A percentile compares a stretch with the other conserved stretches of the same genome.
Evolutionary conservation across 2,888 invertebrate genomes (phyloP).

Genomic region (Axea sp.): DNA sequence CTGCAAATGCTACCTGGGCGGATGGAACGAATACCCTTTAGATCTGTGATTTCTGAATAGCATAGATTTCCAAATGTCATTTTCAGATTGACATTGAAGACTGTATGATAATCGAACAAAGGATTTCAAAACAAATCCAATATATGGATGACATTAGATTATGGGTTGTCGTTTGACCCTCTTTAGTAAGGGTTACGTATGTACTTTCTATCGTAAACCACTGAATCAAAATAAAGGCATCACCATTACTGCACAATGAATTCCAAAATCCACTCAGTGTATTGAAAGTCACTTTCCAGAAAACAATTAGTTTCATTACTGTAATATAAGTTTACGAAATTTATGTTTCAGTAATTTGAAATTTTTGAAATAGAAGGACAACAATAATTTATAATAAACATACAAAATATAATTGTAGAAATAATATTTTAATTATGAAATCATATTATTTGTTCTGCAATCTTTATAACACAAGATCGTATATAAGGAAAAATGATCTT

Average conservation of each 20-base stretch:
- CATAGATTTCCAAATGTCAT: constrained; percentile 23
- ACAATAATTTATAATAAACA: too few species aligned
- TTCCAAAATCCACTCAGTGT: neutral
- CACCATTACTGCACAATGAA: neutral
- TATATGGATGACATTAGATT: constrained; percentile 33
- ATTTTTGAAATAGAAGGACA: too few species aligned
- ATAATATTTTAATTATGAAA: too few species aligned
- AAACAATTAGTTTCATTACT: neutral
- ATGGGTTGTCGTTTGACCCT: constrained; percentile 27
- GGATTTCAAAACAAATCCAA: constrained; percentile 15
- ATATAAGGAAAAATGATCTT: too few species aligned
- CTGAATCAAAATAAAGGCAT: constrained; percentile 12
- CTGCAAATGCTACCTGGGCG: constrained; percentile 24
- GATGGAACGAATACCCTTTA: constrained; percentile 15
- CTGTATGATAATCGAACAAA: constrained; percentile 42
- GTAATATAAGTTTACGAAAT: too few species aligned
- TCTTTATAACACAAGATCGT: too few species aligned
- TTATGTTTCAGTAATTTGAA: too few species aligned
- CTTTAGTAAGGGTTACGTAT: constrained; percentile 25
- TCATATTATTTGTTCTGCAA: too few species aligned
- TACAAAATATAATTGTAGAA: too few species aligned
- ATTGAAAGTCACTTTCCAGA: neutral
- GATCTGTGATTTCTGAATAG: constrained; percentile 23
- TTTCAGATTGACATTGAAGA: constrained; percentile 44
- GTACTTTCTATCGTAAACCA: constrained; percentile 10